Evolutionary conservation across 2,113 vertebrate genomes (phyloP), one percentile per base, ranked within the genome.

Genomic region (Anolis sagrei): DNA sequence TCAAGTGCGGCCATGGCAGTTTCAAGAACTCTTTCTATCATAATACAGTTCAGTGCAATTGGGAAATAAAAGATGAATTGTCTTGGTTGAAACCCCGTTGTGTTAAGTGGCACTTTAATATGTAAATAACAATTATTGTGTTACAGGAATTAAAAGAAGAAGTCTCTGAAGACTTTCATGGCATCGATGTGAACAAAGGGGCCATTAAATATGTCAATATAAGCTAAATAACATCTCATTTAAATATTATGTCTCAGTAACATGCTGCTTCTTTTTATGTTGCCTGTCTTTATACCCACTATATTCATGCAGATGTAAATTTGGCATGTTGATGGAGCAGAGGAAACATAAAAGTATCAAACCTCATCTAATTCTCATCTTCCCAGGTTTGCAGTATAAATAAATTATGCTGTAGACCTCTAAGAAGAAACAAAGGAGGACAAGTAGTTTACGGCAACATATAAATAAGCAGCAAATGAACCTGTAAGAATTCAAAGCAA

Each of bases 281-380:
- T 61, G 10, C 54, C 51, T 74, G 39, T 74, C 32, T 82, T 73
- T 83, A 19, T 7, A 74, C 54, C 54, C 27, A 21, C 34, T 62
- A 39, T 80, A 86, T 80, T 79, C 58, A 73, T 80, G 54, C 36
- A 51, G n/a, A 68, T 73, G 76, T 62, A 86, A 79, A 86, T 64
- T 48, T n/a, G 14, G 36, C 84, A 79, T 80, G 29, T n/a, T 19
- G 77, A 51, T 86, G 69, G 77, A 86, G 69, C 39, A 49, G 8
- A 36, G 69, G 69, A 86, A 64, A 32, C 70, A 58, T 86, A 48
- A 80, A 86, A 78, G 39, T 61, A 80, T 80, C 36, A 79, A 62
- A 74, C 61, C 69, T 27, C 36, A 86, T 80, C 54, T 80, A 62
- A 80, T 79, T 80, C 36, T 13, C 36, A 79, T 72, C 68, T 66